Evolutionary conservation across 1,140 invertebrate genomes (phyloP).

Genomic region (Hyles vespertilio): DNA sequence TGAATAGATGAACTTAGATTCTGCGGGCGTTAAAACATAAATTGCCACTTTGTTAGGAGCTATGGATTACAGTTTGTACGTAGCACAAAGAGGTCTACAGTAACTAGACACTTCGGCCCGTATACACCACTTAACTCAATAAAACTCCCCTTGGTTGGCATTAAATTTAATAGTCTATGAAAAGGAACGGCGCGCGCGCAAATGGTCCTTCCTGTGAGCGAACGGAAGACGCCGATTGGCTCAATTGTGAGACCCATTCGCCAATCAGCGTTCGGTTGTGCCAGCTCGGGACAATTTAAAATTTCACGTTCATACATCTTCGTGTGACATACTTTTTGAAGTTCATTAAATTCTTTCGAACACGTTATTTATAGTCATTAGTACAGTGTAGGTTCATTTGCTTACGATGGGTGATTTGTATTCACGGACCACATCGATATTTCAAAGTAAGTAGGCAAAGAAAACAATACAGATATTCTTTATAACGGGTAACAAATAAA

Average conservation of each 20-base stretch:
- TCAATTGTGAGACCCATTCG: constrained; percentile 63
- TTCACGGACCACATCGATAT: too few species aligned
- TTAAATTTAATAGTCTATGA: constrained; percentile 71
- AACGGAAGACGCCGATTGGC: constrained; percentile 71
- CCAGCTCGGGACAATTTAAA: constrained; percentile 26
- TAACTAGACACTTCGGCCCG: constrained; percentile 35
- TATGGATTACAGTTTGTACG: constrained; percentile 17
- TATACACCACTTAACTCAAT: constrained; percentile 69
- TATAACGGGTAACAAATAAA: too few species aligned
- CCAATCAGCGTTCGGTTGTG: constrained; percentile 61
- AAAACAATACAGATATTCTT: too few species aligned
- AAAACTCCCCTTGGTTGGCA: constrained; percentile 63
- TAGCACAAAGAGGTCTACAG: background rate
- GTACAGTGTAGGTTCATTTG: too few species aligned
- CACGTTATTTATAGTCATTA: too few species aligned
- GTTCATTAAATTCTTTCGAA: too few species aligned
- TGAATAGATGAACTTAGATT: constrained; percentile 52
- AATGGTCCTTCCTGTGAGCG: constrained; percentile 62
- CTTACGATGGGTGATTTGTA: too few species aligned
- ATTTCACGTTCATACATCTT: constrained; percentile 2
- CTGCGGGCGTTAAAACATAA: constrained; percentile 46
- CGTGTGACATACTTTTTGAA: constrained; percentile 2
- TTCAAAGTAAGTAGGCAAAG: too few species aligned
- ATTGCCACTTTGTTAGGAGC: constrained; percentile 36
- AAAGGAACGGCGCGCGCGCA: constrained; percentile 50